Percentiles rank a stretch among this genome's conserved stretches.
Conservation (phyloP, 1,140 invertebrate genomes). For the Drosophila ohnishii region DNA sequence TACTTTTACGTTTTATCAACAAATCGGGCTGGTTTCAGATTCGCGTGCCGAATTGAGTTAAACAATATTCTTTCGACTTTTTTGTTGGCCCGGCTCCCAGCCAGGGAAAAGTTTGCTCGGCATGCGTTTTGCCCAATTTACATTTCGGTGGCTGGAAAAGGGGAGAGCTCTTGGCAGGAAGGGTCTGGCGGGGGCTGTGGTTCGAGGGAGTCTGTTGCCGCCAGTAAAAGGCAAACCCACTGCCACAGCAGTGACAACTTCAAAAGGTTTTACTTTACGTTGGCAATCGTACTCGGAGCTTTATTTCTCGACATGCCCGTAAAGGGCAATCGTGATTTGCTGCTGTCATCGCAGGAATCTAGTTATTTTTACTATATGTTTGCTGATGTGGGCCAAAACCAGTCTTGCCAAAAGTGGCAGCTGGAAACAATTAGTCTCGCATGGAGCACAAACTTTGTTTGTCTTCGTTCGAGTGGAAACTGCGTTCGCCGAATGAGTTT, state of each 20-base stretch:
- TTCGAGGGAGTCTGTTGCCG: background rate
- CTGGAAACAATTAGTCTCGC: constrained; percentile 18
- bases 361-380: constrained; percentile 22
- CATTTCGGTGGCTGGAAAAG: constrained; percentile 41
- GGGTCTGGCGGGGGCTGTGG: background rate
- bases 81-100: constrained; percentile 8
- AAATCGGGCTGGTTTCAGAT: constrained; percentile 41
- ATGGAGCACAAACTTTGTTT: constrained; percentile 9
- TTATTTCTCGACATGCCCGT: constrained; percentile 26
- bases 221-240: constrained; percentile 27
- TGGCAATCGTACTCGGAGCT: constrained; percentile 5
- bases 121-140: constrained; percentile 53
- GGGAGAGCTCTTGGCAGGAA: background rate
- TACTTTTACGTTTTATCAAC: constrained; percentile 40
- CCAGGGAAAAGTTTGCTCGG: constrained; percentile 43
- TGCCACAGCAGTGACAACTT: constrained; percentile 63
- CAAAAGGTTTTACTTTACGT: constrained; percentile 52
- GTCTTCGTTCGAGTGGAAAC: constrained; percentile 21
- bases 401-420: constrained; percentile 38
- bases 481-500: background rate
- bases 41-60: constrained; percentile 68
- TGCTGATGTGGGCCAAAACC: constrained; percentile 37
- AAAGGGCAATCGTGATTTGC: constrained; percentile 44
- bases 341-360: background rate
- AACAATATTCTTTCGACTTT: constrained; percentile 57